phyloP scores from a whole-genome alignment of 2,797 vertebrate genomes.

The Lerista edwardsae region DNA sequence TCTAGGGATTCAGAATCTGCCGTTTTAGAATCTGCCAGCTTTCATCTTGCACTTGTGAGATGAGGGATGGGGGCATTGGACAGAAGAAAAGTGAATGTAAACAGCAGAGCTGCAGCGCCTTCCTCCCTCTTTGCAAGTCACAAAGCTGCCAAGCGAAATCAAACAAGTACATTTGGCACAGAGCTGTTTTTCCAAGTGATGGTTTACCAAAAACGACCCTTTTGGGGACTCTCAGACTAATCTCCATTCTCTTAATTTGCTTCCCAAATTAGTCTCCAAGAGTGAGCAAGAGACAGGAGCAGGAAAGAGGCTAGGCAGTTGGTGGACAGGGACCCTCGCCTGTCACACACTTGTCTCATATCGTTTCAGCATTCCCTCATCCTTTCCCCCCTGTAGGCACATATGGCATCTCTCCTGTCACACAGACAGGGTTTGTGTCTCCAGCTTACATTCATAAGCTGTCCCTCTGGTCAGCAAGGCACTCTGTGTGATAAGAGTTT shows the following conservation, averaged over 20 bases:
- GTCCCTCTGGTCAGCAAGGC: background rate
- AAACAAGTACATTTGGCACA: background rate
- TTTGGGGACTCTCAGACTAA: background rate
- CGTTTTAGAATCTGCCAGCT: background rate
- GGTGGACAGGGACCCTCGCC: background rate
- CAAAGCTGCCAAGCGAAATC: constrained; percentile 1
- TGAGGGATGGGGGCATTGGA: background rate
- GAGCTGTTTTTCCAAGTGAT: background rate
- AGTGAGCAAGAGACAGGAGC: background rate
- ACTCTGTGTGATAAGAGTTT: background rate
- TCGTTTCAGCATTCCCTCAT: background rate
- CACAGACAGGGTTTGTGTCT: background rate
- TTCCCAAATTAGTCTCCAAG: background rate
- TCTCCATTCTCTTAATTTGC: fast-evolving
- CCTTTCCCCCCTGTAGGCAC: background rate
- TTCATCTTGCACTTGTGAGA: constrained; percentile 14
- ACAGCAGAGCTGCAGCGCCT: background rate
- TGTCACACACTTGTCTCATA: background rate
- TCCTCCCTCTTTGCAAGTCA: background rate
- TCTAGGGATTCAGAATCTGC: background rate
- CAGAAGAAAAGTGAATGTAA: constrained; percentile 12
- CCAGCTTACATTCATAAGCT: background rate
- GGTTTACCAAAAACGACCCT: constrained; percentile 4
- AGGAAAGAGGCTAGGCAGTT: fast-evolving
- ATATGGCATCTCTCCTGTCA: background rate